These are phyloP conservation scores for Leiothrix lutea DNA, from an alignment of 2,113 vertebrate genomes.

Conservation along the genomic window DNA sequence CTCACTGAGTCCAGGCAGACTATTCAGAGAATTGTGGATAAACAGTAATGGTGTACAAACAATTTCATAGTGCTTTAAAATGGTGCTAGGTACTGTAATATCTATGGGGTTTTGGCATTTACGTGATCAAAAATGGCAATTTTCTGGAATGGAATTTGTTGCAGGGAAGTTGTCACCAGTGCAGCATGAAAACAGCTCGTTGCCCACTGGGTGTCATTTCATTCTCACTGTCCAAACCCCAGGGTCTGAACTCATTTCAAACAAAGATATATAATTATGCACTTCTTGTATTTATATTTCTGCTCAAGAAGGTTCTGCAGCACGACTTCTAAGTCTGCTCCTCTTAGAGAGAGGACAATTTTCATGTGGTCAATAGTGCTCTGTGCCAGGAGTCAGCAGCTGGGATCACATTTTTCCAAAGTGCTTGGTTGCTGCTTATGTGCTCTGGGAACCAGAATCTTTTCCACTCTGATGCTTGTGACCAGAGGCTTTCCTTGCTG, in stretches of 20 bases:
- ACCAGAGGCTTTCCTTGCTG: background rate
- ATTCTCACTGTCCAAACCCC: background rate
- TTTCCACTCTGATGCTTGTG: background rate
- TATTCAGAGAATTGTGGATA: slow-evolving; percentile 6
- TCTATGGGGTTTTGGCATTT: accelerated
- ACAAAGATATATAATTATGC: background rate
- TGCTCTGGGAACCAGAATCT: background rate
- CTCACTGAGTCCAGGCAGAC: background rate
- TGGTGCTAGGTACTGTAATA: background rate
- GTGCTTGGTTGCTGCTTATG: background rate
- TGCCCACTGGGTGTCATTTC: background rate
- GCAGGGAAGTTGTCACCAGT: background rate
- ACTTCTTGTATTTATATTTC: background rate
- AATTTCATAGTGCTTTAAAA: background rate
- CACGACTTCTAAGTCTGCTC: background rate
- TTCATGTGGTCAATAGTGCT: background rate
- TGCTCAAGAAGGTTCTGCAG: background rate
- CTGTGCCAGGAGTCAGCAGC: background rate
- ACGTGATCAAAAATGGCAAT: background rate
- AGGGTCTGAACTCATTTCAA: background rate
- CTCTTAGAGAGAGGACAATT: background rate
- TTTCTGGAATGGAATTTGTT: background rate
- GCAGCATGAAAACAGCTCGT: background rate
- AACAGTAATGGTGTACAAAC: slow-evolving; percentile 26
- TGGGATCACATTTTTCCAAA: background rate